Evolutionary conservation across 2,797 vertebrate genomes (phyloP), one percentile per base, ranked within the genome.

Genomic region (Neostethus bicornis): DNA sequence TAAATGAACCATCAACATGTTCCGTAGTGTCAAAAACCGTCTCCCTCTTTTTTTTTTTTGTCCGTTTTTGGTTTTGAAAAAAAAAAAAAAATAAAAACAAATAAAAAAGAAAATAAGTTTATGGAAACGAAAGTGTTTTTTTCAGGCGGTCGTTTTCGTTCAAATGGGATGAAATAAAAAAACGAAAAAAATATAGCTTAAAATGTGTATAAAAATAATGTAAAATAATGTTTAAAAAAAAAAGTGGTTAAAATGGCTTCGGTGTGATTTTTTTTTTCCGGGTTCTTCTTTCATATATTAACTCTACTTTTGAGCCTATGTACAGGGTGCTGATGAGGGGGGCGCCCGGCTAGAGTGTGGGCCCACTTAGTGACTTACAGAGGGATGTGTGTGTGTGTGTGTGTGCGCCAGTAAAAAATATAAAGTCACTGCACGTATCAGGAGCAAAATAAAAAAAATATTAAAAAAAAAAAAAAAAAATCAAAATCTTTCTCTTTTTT

Each of bases 251-350:
- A n/a, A n/a, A n/a, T n/a, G n/a, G n/a, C n/a, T n/a, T n/a, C n/a
- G n/a, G n/a, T n/a, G 23, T 1, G 26, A 9, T 32, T 39, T 68
- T 56, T 39, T 45, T 53, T 55, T 44, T 50, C 51, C 31, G 73
- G 83, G 87, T 88, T 86, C 86, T 85, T 79, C 80, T 86, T 84
- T 87, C 85, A 92, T 92, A 92, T 91, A 91, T 92, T 92, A 92
- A 88, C 85, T 92, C 90, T 91, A 90, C 87, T 87, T n/a, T 80
- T 89, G 81, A 83, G 84, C 75, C 49, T 92, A 91, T 93, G 81
- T 92, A 92, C 92, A 92, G 87, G 77, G 81, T 67, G 75, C 84
- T 83, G 79, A 79, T 63, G 77, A 79, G 78, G 70, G 68, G 71
- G 63, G 70, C 65, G 66, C 69, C 67, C 56, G 16, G 78, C 77